Conservation (phyloP, 2,113 vertebrate genomes). For the Sturnira hondurensis region DNA sequence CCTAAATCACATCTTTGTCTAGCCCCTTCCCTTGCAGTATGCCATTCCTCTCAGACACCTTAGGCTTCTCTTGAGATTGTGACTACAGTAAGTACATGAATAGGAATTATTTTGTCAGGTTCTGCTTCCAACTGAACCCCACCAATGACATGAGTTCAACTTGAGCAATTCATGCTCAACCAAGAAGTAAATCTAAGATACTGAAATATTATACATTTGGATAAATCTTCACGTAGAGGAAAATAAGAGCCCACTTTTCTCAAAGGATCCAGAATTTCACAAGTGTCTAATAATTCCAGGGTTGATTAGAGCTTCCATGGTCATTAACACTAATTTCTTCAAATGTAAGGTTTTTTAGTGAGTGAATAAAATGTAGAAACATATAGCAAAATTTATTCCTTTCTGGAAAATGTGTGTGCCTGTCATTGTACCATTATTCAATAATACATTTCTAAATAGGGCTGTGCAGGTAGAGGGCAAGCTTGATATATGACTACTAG, state of each 20-base stretch:
- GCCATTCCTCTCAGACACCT: neutral
- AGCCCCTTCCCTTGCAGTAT: neutral
- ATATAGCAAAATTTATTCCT: neutral
- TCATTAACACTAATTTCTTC: conserved; percentile 1
- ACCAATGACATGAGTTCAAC: neutral
- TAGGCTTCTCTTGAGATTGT: neutral
- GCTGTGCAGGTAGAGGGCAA: neutral
- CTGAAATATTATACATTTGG: neutral
- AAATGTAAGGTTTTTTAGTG: neutral
- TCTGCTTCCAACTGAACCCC: neutral
- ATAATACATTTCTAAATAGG: neutral
- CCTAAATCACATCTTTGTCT: neutral
- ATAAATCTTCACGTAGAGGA: neutral
- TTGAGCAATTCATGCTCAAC: neutral
- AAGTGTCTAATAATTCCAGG: neutral
- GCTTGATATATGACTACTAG: neutral
- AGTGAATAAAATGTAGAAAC: neutral
- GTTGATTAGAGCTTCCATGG: neutral
- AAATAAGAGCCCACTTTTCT: conserved; percentile 29
- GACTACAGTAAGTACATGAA: neutral
- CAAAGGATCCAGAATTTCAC: neutral
- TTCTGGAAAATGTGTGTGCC: neutral
- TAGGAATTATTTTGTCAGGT: neutral
- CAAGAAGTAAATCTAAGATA: conserved; percentile 7
- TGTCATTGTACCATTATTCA: neutral